Conservation (phyloP, 1,140 invertebrate genomes). For the Heterodera carotae region DNA sequence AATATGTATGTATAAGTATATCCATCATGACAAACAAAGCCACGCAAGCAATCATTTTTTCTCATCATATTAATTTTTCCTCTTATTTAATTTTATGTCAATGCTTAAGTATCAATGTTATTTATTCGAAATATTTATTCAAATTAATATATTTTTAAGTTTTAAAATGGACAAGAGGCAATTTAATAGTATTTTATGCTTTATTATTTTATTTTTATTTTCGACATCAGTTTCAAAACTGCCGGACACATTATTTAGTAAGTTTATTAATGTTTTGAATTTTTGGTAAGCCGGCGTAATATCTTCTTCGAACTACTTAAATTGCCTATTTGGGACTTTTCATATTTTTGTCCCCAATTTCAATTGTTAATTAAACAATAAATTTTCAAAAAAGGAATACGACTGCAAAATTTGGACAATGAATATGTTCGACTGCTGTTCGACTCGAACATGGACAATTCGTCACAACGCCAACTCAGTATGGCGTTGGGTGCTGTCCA, state of each 20-base stretch:
- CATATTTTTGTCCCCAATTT: neutral
- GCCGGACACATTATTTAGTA: neutral
- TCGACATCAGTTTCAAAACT: neutral
- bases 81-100: no score
- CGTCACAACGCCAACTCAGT: neutral
- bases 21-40: no score
- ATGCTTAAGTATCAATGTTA: no score
- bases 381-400: neutral
- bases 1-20: no score
- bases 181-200: neutral
- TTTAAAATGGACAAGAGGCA: neutral
- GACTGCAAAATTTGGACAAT: neutral
- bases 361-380: neutral
- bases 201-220: neutral
- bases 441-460: neutral
- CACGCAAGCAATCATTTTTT: no score
- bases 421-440: neutral
- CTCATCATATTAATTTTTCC: no score
- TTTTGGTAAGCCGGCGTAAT: no score
- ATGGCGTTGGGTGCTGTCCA: neutral
- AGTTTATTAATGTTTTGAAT: no score
- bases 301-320: neutral
- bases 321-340: neutral
- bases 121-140: no score
- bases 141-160: neutral